A percentile compares a stretch with the other conserved stretches of the same genome.
Conservation (phyloP, 2,797 vertebrate species). For the Alosa sapidissima region DNA sequence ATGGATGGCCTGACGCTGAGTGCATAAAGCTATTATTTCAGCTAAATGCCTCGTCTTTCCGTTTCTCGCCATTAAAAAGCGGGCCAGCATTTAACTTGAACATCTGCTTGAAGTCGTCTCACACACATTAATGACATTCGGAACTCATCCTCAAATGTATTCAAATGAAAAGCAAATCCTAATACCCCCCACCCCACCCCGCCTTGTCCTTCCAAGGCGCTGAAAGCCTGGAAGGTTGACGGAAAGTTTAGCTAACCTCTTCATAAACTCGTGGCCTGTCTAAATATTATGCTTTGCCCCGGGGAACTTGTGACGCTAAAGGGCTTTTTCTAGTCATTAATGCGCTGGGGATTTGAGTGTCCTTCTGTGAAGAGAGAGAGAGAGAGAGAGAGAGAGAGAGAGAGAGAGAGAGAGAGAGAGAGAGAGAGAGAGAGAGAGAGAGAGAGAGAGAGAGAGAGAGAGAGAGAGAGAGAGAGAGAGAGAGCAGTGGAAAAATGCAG, state of each 20-base stretch:
- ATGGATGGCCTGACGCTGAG: conserved; percentile 27
- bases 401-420: too few species aligned
- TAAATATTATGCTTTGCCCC: conserved; percentile 57
- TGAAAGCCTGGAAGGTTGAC: conserved; percentile 26
- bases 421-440: too few species aligned
- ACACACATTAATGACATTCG: neutral
- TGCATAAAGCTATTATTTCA: conserved; percentile 29
- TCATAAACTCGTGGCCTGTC: conserved; percentile 53
- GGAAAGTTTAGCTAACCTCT: conserved; percentile 54
- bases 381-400: too few species aligned
- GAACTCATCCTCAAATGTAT: conserved; percentile 4
- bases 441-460: too few species aligned
- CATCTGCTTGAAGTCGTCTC: neutral
- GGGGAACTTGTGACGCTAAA: conserved; percentile 37
- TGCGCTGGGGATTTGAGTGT: conserved; percentile 32
- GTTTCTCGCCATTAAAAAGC: neutral
- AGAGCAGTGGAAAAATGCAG: conserved; percentile 44
- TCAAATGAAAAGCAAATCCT: neutral
- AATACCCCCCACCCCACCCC: neutral
- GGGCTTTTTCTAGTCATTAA: conserved; percentile 9
- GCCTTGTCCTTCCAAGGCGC: neutral
- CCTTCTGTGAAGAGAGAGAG: conserved; percentile 20
- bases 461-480: too few species aligned
- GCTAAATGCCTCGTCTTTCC: conserved; percentile 8
- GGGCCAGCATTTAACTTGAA: neutral